Base-by-base conservation (phyloP, 2,113 vertebrate species). In the Illadopsis cleaveri region DNA sequence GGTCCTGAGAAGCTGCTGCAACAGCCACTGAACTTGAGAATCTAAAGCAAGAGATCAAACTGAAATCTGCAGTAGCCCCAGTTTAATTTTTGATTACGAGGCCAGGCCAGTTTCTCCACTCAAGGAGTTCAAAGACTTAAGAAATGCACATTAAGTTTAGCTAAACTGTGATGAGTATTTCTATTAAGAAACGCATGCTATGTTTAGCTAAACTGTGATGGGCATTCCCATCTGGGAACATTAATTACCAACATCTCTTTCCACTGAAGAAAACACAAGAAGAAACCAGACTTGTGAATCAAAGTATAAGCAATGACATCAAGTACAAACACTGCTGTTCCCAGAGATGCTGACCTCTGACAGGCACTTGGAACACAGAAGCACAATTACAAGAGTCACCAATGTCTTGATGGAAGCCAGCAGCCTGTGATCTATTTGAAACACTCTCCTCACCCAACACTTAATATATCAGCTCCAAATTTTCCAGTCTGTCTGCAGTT, bases 221-320 rank as follows among this genome's bases (percentile, higher is more conserved):
- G 75, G 53, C 61, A 80, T 22, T 92, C 71, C 54, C 95, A 9
- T 70, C 61, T 95, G 86, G 73, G 91, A 96, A 86, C 75, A 54
- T 66, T 90, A 83, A 81, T 86, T 91, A 91, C 79, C 15, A 84
- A 45, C 62, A 66, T 35, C 53, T 66, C 81, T 60, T 69, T 68
- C 53, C 33, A 76, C 80, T 77, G 35, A 89, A 77, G 54, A 89
- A 76, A 93, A 86, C 42, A 85, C 24, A 64, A 82, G 44, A 90
- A 88, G 66, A 90, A 95, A 80, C 31, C 13, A 48, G 57, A 80
- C 23, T 73, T 88, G 69, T 85, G 80, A 86, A 94, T 81, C 38
- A 57, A 73, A 73, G 40, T 9, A 78, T 42, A 77, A 95, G 79
- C 84, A 72, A 62, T 66, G 85, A 78, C 90, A 80, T 45, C 48